Evolutionary conservation across 2,797 vertebrate genomes (phyloP), one percentile per base, ranked within the genome.

Genomic region (Aratinga solstitialis): DNA sequence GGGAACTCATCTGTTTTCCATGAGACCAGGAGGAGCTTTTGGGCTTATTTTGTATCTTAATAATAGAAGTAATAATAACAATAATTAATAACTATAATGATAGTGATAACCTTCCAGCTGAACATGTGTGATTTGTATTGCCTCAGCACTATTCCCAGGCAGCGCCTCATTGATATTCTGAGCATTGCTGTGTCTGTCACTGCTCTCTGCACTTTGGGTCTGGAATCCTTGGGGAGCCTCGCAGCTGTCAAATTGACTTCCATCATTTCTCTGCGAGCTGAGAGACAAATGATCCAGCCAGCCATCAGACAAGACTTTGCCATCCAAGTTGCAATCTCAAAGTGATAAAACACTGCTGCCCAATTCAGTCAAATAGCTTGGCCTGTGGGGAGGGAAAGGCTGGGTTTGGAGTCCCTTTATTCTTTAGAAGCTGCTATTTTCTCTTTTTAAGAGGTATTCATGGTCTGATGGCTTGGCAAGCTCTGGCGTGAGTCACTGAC

Each of bases 221-320:
- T 96, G 95, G 95, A 95, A 96, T 97, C 97, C 97, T 97, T 95
- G 77, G 97, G 97, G 97, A 97, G 97, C 95, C 94, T 95, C 69
- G 58, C 97, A 97, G 97, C 97, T 98, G 97, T 97, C 97, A 97
- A 89, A 97, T 96, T 95, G 97, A 97, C 97, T 97, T 97, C 97
- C 97, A 97, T 97, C 97, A 93, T 95, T 94, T 90, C 96, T 97
- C 89, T 91, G n/a, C 0, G 80, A 97, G 96, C 96, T 30, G 92
- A 97, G 97, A 98, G 95, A 97, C 96, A 96, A 97, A 97, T 97
- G 96, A 97, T 71, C 96, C 96, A 94, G 88, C 95, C 94, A 97
- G 96, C 97, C 97, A 94, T 89, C 96, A 93, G 97, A 54, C 93
- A 24, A 85, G 97, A 92, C 96, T 95, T 53, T 38, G 90, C 87